Evolutionary conservation across 2,113 vertebrate species (phyloP).

Genomic region (Periophthalmodon schlosseri): DNA sequence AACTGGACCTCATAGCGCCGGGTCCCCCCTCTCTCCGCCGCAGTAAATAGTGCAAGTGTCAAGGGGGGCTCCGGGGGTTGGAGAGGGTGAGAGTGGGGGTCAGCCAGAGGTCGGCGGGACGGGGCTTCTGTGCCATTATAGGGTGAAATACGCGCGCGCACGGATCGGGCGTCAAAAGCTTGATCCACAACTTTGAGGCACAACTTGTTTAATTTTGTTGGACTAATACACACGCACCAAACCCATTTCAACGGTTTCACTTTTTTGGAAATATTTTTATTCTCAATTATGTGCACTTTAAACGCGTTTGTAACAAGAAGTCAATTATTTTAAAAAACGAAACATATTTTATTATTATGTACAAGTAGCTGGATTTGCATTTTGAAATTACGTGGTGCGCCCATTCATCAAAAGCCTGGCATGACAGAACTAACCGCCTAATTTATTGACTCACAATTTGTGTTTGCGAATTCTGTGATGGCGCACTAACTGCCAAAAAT

Average conservation of each 20-base stretch:
- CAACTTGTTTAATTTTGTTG: neutral
- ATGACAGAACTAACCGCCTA: neutral
- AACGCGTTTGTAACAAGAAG: neutral
- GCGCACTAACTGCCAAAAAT: neutral
- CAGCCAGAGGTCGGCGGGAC: slow-evolving; percentile 87
- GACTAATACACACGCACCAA: neutral
- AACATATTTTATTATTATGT: neutral
- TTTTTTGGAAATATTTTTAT: neutral
- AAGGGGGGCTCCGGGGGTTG: slow-evolving; percentile 83
- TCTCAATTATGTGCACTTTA: neutral
- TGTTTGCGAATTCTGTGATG: neutral
- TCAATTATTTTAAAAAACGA: neutral
- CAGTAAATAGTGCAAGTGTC: slow-evolving; percentile 87
- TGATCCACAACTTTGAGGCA: neutral
- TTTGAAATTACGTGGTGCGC: neutral
- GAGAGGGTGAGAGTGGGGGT: slow-evolving; percentile 77
- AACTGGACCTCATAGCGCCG: slow-evolving; percentile 47
- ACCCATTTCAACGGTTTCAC: neutral
- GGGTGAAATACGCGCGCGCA: slow-evolving; percentile 61
- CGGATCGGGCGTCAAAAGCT: slow-evolving; percentile 50
- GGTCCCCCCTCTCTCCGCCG: slow-evolving; percentile 77
- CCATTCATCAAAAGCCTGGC: neutral
- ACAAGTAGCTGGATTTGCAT: neutral
- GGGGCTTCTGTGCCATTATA: slow-evolving; percentile 72
- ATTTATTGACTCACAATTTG: neutral